phyloP scores from a whole-genome alignment of 2,113 vertebrate genomes.

The Smithornis capensis region DNA sequence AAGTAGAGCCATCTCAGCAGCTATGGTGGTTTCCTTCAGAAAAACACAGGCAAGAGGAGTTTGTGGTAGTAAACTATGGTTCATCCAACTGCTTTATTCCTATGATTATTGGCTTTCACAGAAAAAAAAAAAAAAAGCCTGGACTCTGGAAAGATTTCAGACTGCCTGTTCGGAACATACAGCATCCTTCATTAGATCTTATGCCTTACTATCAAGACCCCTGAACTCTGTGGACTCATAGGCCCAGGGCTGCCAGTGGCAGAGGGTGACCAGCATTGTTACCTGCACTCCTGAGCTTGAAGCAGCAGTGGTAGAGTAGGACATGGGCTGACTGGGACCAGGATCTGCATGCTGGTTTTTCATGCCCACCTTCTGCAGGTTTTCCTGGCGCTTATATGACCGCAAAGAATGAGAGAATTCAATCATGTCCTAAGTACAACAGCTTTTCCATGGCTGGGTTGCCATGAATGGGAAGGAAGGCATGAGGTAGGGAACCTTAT shows the following conservation, averaged over 20 bases:
- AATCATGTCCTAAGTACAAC: background rate
- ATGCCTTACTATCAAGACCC: background rate
- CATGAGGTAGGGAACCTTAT: background rate
- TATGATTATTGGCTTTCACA: background rate
- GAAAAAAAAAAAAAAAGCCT: background rate
- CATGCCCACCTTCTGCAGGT: background rate
- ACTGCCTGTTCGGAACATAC: background rate
- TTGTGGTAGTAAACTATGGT: background rate
- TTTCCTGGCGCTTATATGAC: background rate
- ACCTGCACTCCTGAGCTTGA: background rate
- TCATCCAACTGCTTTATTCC: background rate
- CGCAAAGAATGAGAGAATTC: background rate
- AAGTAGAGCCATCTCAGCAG: slow-evolving; percentile 36
- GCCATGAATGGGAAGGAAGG: background rate
- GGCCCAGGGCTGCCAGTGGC: background rate
- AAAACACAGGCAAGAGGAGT: background rate
- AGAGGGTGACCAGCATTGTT: background rate
- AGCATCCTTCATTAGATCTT: background rate
- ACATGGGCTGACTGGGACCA: background rate
- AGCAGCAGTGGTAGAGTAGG: background rate
- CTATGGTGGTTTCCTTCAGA: background rate
- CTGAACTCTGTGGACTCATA: background rate
- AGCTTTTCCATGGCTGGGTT: background rate
- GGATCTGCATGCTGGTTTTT: background rate
- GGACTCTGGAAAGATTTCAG: background rate